Conservation (phyloP, 2,888 invertebrate species). For the Ormyrus rosae region DNA sequence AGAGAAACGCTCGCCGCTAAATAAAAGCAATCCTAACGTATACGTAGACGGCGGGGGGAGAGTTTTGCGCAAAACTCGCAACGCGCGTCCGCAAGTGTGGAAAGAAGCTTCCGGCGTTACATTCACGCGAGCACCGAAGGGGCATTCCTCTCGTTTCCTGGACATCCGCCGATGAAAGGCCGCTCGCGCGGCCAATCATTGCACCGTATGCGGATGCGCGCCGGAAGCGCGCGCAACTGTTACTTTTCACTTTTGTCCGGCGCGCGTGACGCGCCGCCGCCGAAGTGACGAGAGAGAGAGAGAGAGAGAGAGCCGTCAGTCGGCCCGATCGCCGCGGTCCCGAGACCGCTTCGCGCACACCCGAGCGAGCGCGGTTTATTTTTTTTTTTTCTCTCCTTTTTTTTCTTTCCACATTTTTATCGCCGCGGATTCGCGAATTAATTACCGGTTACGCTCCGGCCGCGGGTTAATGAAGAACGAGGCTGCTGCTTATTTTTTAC, state of each 20-base stretch:
- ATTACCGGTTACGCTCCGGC: background rate
- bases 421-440: conserved; percentile 21
- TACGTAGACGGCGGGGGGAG: background rate
- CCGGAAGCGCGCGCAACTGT: conserved; percentile 52
- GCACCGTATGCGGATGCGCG: conserved; percentile 18
- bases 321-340: too few species aligned
- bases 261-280: conserved; percentile 29
- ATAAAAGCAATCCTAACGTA: background rate
- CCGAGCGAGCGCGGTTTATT: too few species aligned
- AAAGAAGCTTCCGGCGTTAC: conserved; percentile 21
- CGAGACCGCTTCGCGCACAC: too few species aligned
- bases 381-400: background rate
- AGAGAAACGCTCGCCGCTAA: too few species aligned
- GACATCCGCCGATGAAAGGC: conserved; percentile 50
- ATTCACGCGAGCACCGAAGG: background rate
- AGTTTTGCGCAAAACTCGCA: conserved; percentile 1
- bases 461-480: background rate
- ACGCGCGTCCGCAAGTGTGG: background rate
- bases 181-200: conserved; percentile 38
- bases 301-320: background rate
- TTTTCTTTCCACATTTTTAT: background rate
- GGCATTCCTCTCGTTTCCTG: conserved; percentile 35
- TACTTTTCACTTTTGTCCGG: conserved; percentile 43
- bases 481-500: background rate
- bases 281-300: conserved; percentile 7